phyloP scores from a whole-genome alignment of 1,140 invertebrate genomes.

The Chymomyza costata region DNA sequence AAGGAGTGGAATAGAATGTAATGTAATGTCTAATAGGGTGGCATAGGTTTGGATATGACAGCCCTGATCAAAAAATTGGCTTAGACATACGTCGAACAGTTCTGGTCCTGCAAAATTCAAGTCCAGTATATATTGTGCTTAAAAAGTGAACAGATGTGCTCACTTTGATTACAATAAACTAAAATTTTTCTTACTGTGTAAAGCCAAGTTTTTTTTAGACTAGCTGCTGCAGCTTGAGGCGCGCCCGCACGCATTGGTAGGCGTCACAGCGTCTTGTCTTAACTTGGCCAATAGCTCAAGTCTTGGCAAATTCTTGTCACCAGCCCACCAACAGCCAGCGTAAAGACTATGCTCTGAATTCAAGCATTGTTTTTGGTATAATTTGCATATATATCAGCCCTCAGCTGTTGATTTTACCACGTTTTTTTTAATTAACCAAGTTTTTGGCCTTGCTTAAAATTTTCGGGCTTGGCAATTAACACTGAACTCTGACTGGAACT shows the following conservation, averaged over 20 bases:
- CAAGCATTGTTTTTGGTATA: constrained; percentile 1
- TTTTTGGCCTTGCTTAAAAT: constrained; percentile 48
- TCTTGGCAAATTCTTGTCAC: constrained; percentile 22
- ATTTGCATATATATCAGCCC: constrained; percentile 33
- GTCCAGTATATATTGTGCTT: no score
- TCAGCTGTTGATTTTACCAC: constrained; percentile 51
- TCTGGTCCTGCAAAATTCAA: no score
- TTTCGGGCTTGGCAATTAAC: constrained; percentile 64
- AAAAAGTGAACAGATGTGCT: no score
- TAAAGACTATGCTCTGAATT: constrained; percentile 1
- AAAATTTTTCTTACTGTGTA: no score
- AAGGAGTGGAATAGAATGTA: no score
- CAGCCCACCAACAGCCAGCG: constrained; percentile 10
- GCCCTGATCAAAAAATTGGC: no score
- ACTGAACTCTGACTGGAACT: constrained; percentile 48
- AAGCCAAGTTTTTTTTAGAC: no score
- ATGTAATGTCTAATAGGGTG: no score
- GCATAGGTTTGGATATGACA: no score
- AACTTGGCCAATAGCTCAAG: constrained; percentile 9
- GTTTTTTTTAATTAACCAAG: constrained; percentile 64
- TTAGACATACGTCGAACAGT: no score
- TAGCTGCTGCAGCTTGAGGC: constrained; percentile 1
- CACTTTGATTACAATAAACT: no score
- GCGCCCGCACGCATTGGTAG: constrained; percentile 13
- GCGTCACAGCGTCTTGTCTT: constrained; percentile 35